Percentiles rank a stretch among this genome's conserved stretches.
Conservation (phyloP, 1,140 invertebrate species). For the Parasteatoda tepidariorum region DNA sequence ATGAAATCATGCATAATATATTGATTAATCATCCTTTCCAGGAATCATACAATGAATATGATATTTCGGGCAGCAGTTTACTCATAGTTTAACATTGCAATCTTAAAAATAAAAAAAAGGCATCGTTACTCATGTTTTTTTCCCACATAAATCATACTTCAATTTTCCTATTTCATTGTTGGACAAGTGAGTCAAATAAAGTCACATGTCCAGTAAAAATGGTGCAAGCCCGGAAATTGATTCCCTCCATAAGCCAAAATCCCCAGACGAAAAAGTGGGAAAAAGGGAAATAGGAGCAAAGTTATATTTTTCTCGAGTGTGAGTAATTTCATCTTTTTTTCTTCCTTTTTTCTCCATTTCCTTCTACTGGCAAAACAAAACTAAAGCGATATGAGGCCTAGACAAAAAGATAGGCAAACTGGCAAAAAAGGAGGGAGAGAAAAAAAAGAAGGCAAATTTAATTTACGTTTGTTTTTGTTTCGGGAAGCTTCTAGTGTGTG, state of each 20-base stretch:
- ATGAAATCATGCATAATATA: no score
- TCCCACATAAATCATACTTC: neutral
- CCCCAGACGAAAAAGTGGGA: neutral
- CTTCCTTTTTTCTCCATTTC: neutral
- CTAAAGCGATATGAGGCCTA: neutral
- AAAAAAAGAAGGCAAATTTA: constrained; percentile 1
- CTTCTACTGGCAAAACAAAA: neutral
- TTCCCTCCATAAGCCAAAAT: constrained; percentile 5
- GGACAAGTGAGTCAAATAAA: constrained; percentile 1
- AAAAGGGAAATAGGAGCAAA: constrained; percentile 4
- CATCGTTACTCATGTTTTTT: no score
- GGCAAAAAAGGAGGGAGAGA: neutral
- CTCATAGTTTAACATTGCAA: no score
- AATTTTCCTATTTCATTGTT: neutral
- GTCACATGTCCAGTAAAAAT: constrained; percentile 39
- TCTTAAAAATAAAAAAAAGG: no score
- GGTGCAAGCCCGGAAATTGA: constrained; percentile 32
- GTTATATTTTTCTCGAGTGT: neutral
- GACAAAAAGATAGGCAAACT: neutral
- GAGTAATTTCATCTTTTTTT: constrained; percentile 17
- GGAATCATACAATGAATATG: no score
- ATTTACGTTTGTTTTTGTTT: constrained; percentile 31
- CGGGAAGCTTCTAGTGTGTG: neutral
- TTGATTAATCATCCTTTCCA: no score
- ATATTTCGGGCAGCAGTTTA: no score